Conservation (phyloP, 1,140 invertebrate genomes). For the Drosophila sp. region DNA sequence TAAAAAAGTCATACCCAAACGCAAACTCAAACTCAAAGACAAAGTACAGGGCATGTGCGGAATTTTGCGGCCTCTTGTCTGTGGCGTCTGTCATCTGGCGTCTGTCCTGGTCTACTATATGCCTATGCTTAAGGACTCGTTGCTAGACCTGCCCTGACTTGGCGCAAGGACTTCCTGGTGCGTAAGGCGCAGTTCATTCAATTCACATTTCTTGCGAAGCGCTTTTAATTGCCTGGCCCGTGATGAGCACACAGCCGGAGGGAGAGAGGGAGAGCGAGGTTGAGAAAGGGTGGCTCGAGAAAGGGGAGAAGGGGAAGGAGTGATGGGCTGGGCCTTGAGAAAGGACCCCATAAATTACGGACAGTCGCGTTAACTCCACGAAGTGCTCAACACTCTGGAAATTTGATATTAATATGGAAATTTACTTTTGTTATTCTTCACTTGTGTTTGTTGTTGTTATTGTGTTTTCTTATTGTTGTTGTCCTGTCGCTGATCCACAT, state of each 20-base stretch:
- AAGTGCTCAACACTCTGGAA: slow-evolving; percentile 45
- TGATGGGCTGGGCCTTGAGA: background rate
- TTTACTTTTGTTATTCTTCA: slow-evolving; percentile 42
- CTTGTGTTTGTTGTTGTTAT: slow-evolving; percentile 6
- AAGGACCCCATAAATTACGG: slow-evolving; percentile 64
- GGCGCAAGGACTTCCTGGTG: slow-evolving; percentile 71
- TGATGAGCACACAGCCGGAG: slow-evolving; percentile 2
- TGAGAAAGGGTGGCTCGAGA: background rate
- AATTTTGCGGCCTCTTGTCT: slow-evolving; percentile 48
- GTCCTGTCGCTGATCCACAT: slow-evolving; percentile 20
- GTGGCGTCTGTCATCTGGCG: slow-evolving; percentile 41
- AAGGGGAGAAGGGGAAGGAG: background rate
- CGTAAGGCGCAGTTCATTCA: slow-evolving; percentile 79
- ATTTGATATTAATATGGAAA: slow-evolving; percentile 65
- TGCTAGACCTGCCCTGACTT: slow-evolving; percentile 36
- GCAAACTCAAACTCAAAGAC: slow-evolving; percentile 5
- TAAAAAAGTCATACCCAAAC: slow-evolving; percentile 12
- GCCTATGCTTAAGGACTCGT: slow-evolving; percentile 51
- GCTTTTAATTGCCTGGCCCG: slow-evolving; percentile 54
- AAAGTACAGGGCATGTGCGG: slow-evolving; percentile 23
- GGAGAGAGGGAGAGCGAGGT: too few relatives aligned
- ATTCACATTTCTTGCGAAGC: slow-evolving; percentile 70
- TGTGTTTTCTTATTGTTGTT: slow-evolving; percentile 4
- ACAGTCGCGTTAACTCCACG: slow-evolving; percentile 54
- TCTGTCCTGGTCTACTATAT: slow-evolving; percentile 33